Percentiles rank a stretch among this genome's conserved stretches.
Conservation (phyloP, 2,113 vertebrate genomes). For the Ia io region DNA sequence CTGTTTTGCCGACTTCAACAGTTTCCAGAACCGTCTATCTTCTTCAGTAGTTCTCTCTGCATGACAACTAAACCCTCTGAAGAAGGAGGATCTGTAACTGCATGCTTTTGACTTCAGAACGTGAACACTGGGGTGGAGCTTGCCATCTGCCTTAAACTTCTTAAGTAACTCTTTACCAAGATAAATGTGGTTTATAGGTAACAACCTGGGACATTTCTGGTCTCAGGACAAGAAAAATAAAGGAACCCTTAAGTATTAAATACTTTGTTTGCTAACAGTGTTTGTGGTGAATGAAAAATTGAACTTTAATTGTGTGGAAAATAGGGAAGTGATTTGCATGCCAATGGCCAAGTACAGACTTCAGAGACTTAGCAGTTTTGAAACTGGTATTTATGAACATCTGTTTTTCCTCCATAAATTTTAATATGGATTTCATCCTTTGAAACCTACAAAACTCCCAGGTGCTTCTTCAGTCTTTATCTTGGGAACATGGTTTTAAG, state of each 20-base stretch:
- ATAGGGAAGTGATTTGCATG: slow-evolving; percentile 25
- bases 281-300: slow-evolving; percentile 48
- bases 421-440: slow-evolving; percentile 69
- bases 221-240: slow-evolving; percentile 53
- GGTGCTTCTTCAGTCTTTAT: slow-evolving; percentile 63
- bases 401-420: slow-evolving; percentile 69
- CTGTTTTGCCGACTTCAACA: not conserved
- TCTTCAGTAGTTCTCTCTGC: not conserved
- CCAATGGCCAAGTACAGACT: slow-evolving; percentile 23
- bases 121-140: not conserved
- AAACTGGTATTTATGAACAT: slow-evolving; percentile 71
- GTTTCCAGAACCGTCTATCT: not conserved
- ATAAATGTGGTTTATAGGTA: slow-evolving; percentile 46
- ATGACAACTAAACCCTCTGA: not conserved
- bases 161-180: slow-evolving; percentile 46
- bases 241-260: not conserved
- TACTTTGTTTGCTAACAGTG: slow-evolving; percentile 51
- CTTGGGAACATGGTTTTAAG: slow-evolving; percentile 29
- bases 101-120: slow-evolving; percentile 29
- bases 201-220: slow-evolving; percentile 36
- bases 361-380: slow-evolving; percentile 59
- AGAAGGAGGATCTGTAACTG: not conserved
- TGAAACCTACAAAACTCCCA: slow-evolving; percentile 56
- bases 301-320: slow-evolving; percentile 53
- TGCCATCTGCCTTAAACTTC: slow-evolving; percentile 62